phyloP scores from a whole-genome alignment of 2,797 vertebrate genomes.

The Lutjanus campechanus region DNA sequence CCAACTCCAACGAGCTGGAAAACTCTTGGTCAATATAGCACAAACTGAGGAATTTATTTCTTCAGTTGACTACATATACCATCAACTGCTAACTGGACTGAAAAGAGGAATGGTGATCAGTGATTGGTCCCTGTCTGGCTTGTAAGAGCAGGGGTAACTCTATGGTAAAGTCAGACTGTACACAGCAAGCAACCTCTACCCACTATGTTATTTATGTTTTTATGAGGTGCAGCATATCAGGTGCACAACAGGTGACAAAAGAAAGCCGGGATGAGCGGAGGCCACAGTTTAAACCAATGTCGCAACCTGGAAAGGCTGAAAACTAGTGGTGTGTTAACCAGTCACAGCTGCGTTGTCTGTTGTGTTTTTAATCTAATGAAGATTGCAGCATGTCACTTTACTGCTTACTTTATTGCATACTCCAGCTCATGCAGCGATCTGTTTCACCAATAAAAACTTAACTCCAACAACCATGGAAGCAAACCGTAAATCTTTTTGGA shows the following conservation, averaged over 20 bases:
- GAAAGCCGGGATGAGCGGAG: neutral
- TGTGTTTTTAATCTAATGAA: slow-evolving; percentile 5
- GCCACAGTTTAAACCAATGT: neutral
- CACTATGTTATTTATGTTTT: neutral
- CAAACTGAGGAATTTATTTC: no score
- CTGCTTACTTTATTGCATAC: neutral
- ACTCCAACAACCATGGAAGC: neutral
- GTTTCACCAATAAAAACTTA: neutral
- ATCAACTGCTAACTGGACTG: no score
- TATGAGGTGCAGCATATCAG: neutral
- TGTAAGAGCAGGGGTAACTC: neutral
- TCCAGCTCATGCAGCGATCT: neutral
- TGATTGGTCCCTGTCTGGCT: neutral
- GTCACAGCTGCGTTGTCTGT: neutral
- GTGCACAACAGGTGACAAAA: slow-evolving; percentile 2
- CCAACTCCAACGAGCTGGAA: no score
- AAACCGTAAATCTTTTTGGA: neutral
- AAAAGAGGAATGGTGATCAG: no score
- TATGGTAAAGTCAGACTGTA: neutral
- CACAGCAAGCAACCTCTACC: neutral
- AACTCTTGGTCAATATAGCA: no score
- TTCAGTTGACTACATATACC: no score
- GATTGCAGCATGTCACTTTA: neutral
- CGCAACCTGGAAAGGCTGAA: neutral
- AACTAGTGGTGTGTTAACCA: neutral